Evolutionary conservation across 2,888 invertebrate species (phyloP).

Genomic region (Acronicta alni): DNA sequence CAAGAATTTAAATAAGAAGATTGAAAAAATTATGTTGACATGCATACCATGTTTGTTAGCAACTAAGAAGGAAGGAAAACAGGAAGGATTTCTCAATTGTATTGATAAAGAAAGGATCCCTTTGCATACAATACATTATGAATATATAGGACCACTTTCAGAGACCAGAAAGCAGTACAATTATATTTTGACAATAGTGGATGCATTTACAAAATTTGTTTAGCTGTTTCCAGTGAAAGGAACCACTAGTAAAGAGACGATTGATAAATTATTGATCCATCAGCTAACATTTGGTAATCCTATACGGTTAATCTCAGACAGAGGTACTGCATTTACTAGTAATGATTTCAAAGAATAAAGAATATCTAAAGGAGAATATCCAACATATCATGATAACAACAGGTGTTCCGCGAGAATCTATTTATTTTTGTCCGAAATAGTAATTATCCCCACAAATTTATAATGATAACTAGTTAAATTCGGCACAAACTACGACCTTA

Average conservation of each 20-base stretch:
- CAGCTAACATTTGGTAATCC: neutral
- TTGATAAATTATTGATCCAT: neutral
- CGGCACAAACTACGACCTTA: too few species aligned
- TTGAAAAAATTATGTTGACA: neutral
- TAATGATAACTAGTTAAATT: too few species aligned
- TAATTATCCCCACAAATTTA: too few species aligned
- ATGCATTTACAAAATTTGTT: neutral
- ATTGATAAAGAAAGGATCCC: neutral
- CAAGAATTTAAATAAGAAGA: neutral
- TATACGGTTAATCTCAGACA: neutral
- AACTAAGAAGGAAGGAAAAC: neutral
- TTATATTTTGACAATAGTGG: neutral
- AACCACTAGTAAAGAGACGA: neutral
- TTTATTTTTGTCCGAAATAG: too few species aligned
- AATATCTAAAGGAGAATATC: too few species aligned
- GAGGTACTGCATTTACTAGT: neutral
- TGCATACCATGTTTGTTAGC: neutral
- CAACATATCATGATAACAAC: too few species aligned
- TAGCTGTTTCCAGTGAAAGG: neutral
- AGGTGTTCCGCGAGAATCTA: too few species aligned
- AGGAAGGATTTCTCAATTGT: neutral
- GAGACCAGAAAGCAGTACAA: too few species aligned
- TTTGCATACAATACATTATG: neutral
- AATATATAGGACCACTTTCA: too few species aligned
- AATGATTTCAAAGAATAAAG: neutral